These are phyloP conservation scores for Chloroclystis v-ata DNA, from an alignment of 2,888 invertebrate species.

Conservation along the genomic window DNA sequence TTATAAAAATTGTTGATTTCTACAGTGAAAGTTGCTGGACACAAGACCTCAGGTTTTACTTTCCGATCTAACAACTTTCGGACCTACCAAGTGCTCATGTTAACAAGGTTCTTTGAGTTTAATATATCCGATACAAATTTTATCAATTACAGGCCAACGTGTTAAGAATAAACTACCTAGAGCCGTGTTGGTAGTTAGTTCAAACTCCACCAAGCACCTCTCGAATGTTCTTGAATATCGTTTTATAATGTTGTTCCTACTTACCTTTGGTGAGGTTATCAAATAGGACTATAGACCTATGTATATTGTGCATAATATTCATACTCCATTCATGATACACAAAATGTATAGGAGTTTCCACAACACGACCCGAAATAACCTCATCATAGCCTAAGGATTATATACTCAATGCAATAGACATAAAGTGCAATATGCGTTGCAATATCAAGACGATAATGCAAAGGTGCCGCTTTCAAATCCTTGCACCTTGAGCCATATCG, in stretches of 20 bases:
- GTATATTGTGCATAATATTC: too few relatives aligned
- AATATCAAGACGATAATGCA: slow-evolving; percentile 25
- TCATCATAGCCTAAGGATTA: neutral
- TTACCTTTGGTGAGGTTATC: too few relatives aligned
- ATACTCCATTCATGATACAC: too few relatives aligned
- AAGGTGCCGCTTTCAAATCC: slow-evolving; percentile 36
- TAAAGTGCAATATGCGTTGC: slow-evolving; percentile 4
- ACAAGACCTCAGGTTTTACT: slow-evolving; percentile 25
- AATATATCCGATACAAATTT: slow-evolving; percentile 8
- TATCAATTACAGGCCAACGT: neutral
- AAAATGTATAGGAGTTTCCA: neutral
- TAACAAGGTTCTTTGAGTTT: slow-evolving; percentile 30
- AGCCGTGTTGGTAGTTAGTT: too few relatives aligned
- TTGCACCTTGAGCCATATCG: slow-evolving; percentile 41
- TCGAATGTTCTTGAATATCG: too few relatives aligned
- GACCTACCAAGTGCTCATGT: slow-evolving; percentile 30
- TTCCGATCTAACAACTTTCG: slow-evolving; percentile 29
- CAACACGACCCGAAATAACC: neutral
- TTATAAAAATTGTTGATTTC: slow-evolving; percentile 5
- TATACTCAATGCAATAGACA: neutral
- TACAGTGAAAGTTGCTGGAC: slow-evolving; percentile 13
- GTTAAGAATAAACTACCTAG: neutral
- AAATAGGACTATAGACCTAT: too few relatives aligned
- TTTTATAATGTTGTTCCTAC: too few relatives aligned
- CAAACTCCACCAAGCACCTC: too few relatives aligned